phyloP scores from a whole-genome alignment of 1,140 invertebrate species.

The Drosophila miranda region DNA sequence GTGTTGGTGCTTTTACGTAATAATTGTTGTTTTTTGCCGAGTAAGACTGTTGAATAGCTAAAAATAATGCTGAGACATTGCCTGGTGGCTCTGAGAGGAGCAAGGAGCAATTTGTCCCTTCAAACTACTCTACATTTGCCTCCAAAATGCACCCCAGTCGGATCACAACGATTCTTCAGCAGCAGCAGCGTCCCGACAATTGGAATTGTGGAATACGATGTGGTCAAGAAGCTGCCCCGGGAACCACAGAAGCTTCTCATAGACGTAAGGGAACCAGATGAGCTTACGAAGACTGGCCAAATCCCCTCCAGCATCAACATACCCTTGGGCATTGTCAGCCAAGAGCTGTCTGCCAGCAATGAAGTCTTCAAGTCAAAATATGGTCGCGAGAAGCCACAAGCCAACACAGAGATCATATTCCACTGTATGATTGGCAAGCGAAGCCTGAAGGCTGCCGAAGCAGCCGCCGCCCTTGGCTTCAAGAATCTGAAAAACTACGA shows the following conservation, averaged over 20 bases:
- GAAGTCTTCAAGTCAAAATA: conserved; percentile 83
- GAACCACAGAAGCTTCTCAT: conserved; percentile 84
- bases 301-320: conserved; percentile 88
- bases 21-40: conserved; percentile 29
- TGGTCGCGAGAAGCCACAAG: conserved; percentile 83
- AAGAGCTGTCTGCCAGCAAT: conserved; percentile 63
- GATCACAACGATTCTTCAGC: conserved; percentile 24
- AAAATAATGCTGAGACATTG: conserved; percentile 43
- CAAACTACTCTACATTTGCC: background rate
- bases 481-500: conserved; percentile 82
- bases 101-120: background rate
- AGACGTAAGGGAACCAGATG: conserved; percentile 87
- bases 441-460: conserved; percentile 84
- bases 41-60: background rate
- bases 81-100: conserved; percentile 13
- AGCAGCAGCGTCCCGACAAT: conserved; percentile 24
- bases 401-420: conserved; percentile 85
- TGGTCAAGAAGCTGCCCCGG: conserved; percentile 82
- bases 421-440: conserved; percentile 86
- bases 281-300: conserved; percentile 86
- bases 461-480: conserved; percentile 84
- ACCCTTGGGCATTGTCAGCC: conserved; percentile 84
- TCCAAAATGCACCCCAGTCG: background rate
- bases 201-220: conserved; percentile 83
- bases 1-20: conserved; percentile 50